phyloP scores from a whole-genome alignment of 2,888 invertebrate species.

The Microplitis deprimator region DNA sequence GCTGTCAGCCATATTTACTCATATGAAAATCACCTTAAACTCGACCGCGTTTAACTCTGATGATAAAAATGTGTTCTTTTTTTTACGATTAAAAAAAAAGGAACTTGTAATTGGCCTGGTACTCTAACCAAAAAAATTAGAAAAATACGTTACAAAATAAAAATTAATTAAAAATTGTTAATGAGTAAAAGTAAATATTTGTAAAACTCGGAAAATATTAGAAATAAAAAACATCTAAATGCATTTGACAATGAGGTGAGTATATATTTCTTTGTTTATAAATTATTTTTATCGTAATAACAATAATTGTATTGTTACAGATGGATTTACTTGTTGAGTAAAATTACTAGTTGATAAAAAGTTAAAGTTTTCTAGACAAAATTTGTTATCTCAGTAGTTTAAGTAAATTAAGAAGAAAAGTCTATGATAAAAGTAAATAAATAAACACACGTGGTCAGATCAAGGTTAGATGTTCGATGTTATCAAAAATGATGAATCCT shows the following conservation, averaged over 20 bases:
- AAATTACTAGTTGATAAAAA: background rate
- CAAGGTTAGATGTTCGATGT: slow-evolving; percentile 46
- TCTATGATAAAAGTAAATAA: background rate
- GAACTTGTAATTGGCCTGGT: background rate
- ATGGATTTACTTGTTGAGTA: background rate
- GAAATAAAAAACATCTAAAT: background rate
- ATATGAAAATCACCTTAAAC: background rate
- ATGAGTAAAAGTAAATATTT: background rate
- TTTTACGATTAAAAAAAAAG: background rate
- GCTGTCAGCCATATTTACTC: background rate
- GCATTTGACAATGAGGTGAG: background rate
- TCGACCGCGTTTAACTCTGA: background rate
- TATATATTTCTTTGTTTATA: background rate
- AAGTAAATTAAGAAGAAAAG: background rate
- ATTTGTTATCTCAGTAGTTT: background rate
- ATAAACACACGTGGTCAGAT: slow-evolving; percentile 27
- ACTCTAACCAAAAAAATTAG: background rate
- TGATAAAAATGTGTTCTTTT: background rate
- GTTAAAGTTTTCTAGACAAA: background rate
- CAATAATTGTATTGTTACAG: background rate
- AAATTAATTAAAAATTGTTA: background rate
- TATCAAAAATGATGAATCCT: slow-evolving; percentile 52
- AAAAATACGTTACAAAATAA: background rate
- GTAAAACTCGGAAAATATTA: background rate
- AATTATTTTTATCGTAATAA: background rate